Evolutionary conservation across 2,113 vertebrate genomes (phyloP).

Genomic region (Sinocyclocheilus anophthalmus): DNA sequence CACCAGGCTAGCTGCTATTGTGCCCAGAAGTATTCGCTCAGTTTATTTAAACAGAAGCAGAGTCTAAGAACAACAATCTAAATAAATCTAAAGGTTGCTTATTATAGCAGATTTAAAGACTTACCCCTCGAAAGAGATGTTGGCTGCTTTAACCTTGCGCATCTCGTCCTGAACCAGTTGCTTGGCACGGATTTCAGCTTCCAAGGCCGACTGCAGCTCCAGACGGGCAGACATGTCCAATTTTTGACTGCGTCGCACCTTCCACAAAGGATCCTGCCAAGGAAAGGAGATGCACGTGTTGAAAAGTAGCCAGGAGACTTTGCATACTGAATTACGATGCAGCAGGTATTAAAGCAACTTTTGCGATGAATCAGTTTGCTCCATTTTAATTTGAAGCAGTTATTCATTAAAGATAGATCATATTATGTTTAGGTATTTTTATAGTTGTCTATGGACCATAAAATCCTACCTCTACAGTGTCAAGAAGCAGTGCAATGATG

Average conservation of each 20-base stretch:
- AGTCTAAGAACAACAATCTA: too few relatives aligned
- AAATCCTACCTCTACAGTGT: neutral
- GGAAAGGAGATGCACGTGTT: neutral
- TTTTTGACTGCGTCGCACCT: constrained; percentile 95
- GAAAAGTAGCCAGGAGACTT: neutral
- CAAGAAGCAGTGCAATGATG: neutral
- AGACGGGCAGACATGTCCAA: constrained; percentile 96
- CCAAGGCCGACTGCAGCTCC: constrained; percentile 94
- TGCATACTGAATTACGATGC: neutral
- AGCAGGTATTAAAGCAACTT: neutral
- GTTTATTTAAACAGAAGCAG: too few relatives aligned
- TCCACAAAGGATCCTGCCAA: constrained; percentile 93
- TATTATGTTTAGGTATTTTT: neutral
- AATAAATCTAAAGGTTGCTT: neutral
- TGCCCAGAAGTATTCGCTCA: too few relatives aligned
- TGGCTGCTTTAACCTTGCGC: constrained; percentile 85
- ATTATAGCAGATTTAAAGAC: constrained; percentile 34
- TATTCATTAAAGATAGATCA: neutral
- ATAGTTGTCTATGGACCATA: neutral
- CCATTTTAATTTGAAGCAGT: neutral
- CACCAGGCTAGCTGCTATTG: too few relatives aligned
- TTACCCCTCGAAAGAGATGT: constrained; percentile 90
- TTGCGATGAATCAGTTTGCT: neutral
- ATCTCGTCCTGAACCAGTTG: constrained; percentile 93
- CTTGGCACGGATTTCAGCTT: constrained; percentile 95